These are phyloP conservation scores for Psylliodes chrysocephalus DNA, from an alignment of 2,888 invertebrate genomes.

Conservation along the genomic window DNA sequence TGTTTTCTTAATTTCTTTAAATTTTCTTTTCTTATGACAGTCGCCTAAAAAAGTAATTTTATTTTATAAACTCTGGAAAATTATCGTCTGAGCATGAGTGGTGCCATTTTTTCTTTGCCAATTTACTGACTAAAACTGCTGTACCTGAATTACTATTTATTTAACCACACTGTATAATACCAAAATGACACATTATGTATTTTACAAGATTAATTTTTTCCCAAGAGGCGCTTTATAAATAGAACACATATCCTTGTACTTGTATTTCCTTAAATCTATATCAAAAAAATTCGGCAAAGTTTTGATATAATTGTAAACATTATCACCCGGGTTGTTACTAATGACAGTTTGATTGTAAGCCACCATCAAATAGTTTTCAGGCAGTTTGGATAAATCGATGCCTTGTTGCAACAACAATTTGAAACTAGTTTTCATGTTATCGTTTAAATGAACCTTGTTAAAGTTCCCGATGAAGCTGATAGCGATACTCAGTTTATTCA, in stretches of 20 bases:
- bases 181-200: too few species aligned
- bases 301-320: slow-evolving; percentile 65
- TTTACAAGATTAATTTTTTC: too few species aligned
- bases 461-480: slow-evolving; percentile 67
- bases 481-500: slow-evolving; percentile 61
- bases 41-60: too few species aligned
- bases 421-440: slow-evolving; percentile 64
- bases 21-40: too few species aligned
- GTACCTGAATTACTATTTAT: too few species aligned
- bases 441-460: slow-evolving; percentile 59
- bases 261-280: slow-evolving; percentile 14
- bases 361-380: slow-evolving; percentile 64
- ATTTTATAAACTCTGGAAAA: too few species aligned
- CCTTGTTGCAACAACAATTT: slow-evolving; percentile 64
- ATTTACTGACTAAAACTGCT: too few species aligned
- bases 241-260: not conserved
- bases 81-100: too few species aligned
- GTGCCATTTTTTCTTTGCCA: too few species aligned
- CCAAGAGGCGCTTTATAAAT: not conserved
- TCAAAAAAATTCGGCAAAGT: slow-evolving; percentile 65
- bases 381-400: slow-evolving; percentile 61
- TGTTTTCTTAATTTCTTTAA: too few species aligned
- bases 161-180: too few species aligned
- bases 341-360: slow-evolving; percentile 67
- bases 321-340: slow-evolving; percentile 65